Evolutionary conservation across 2,888 invertebrate species (phyloP), one percentile per base, ranked within the genome.

Genomic region (Calameuta idolon): DNA sequence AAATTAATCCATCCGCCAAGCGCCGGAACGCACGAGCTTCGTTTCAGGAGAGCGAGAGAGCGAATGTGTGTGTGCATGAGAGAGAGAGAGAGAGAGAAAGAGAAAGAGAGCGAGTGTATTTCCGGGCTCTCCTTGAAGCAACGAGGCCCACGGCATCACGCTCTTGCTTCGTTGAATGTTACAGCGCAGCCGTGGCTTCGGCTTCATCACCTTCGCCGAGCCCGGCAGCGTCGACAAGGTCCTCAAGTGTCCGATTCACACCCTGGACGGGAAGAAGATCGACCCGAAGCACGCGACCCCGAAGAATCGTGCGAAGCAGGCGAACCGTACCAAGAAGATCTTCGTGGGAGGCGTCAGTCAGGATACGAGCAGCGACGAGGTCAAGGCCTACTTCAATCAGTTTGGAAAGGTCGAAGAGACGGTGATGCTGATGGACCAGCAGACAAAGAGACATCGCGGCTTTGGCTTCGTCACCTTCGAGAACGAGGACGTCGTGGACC

Each of bases 211-310:
- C 89, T 98, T 98, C 93, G 96, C 97, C 92, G 97, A 97, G 92
- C 96, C 97, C 79, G 94, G 96, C 85, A 96, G 97, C 89, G 97
- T 98, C 83, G 97, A 97, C 92, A 97, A 97, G 93, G 97, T 98
- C 80, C 94, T 98, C 78, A 97, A 97, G 87, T 96, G 97, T 85
- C 97, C 97, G 79, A 96, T 97, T 83, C 97, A 97, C 93, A 97
- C 97, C 76, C 93, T 98, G 85, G 97, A 98, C 92, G 97, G 97
- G 83, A 98, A 98, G 92, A 97, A 97, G 92, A 98, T 98, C 91
- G 98, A 98, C 92, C 98, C 98, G 79, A 98, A 98, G 90, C 97
- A 97, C 93, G 97, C 97, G 79, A 97, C 97, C 76, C 97, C 97
- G 83, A 97, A 97, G 92, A 97, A 97, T 85, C 94, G 97, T 68